Evolutionary conservation across 2,797 vertebrate genomes (phyloP).

Genomic region (Oophaga sylvatica): DNA sequence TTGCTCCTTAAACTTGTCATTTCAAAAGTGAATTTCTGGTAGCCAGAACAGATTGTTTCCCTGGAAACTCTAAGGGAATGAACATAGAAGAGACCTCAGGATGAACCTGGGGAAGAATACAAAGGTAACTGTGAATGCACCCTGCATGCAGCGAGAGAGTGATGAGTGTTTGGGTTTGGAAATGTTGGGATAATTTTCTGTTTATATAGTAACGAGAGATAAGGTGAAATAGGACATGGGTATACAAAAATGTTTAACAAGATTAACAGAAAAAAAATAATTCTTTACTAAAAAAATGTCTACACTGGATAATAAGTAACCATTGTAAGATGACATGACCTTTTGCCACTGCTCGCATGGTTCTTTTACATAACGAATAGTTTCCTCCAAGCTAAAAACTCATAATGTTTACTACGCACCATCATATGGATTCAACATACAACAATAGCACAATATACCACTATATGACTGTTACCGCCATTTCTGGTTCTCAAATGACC

Average conservation of each 20-base stretch:
- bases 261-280: constrained; percentile 45
- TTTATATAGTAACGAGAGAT: constrained; percentile 64
- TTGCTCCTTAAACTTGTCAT: constrained; percentile 55
- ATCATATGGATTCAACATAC: too few species aligned
- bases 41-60: constrained; percentile 62
- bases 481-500: too few species aligned
- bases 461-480: too few species aligned
- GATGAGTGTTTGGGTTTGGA: constrained; percentile 61
- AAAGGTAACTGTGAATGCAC: constrained; percentile 62
- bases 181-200: constrained; percentile 53
- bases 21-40: constrained; percentile 61
- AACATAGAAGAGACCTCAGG: constrained; percentile 64
- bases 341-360: background rate
- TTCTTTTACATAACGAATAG: background rate
- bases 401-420: too few species aligned
- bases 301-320: constrained; percentile 3
- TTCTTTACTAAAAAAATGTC: constrained; percentile 34
- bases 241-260: constrained; percentile 40
- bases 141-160: constrained; percentile 42
- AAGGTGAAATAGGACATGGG: constrained; percentile 61
- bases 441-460: too few species aligned
- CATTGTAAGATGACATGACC: background rate
- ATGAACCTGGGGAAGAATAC: constrained; percentile 64
- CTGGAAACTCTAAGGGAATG: constrained; percentile 64
- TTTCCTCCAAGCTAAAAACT: too few species aligned